Conservation (phyloP, 2,113 vertebrate species). For the Lophura nycthemera region DNA sequence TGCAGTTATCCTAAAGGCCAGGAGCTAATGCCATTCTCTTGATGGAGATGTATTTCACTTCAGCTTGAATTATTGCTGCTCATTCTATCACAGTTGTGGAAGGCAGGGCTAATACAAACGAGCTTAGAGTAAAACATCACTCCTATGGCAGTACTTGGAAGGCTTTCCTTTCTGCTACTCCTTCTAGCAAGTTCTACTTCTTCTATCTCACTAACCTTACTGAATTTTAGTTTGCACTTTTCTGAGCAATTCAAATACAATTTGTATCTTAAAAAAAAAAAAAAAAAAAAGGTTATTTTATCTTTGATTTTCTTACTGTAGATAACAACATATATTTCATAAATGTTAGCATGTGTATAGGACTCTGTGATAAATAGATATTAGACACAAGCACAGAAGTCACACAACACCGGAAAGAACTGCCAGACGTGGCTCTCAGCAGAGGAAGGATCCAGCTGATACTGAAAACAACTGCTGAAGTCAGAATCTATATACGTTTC, state of each 20-base stretch:
- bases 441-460: conserved; percentile 49
- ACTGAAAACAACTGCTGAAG: conserved; percentile 47
- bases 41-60: background rate
- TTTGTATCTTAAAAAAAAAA: background rate
- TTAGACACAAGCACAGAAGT: background rate
- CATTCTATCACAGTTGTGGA: background rate
- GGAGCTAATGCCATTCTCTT: background rate
- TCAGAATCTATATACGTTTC: background rate
- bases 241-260: background rate
- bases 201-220: background rate
- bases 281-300: background rate
- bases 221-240: background rate
- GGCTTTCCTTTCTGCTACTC: background rate
- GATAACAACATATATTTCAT: background rate
- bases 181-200: background rate
- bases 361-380: background rate
- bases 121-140: background rate
- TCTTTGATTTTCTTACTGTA: background rate
- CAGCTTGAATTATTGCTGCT: background rate
- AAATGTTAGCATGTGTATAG: background rate
- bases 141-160: background rate
- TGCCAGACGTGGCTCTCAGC: background rate
- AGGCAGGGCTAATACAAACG: background rate
- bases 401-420: conserved; percentile 12
- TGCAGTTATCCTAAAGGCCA: background rate